Evolutionary conservation across 2,113 vertebrate genomes (phyloP).

Genomic region (Nothoprocta perdicaria): DNA sequence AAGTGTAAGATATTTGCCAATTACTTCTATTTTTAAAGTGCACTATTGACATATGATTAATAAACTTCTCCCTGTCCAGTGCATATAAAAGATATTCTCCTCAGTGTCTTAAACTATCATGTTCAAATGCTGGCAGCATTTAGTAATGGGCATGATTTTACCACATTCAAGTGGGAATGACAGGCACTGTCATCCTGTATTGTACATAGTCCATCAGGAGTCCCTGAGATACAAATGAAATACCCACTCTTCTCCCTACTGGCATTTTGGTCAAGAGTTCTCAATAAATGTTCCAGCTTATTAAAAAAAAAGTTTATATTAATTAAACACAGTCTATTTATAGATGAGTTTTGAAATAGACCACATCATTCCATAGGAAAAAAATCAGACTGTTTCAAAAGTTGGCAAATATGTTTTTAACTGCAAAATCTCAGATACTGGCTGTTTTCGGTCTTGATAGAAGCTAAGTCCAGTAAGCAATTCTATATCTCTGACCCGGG

Average conservation of each 20-base stretch:
- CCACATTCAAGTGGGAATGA: conserved; percentile 22
- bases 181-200: conserved; percentile 23
- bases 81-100: background rate
- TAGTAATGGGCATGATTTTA: background rate
- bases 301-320: background rate
- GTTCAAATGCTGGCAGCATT: conserved; percentile 1
- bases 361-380: conserved; percentile 9
- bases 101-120: conserved; percentile 2
- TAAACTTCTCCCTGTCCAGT: conserved; percentile 6
- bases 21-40: background rate
- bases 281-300: conserved; percentile 53
- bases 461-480: conserved; percentile 94
- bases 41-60: background rate
- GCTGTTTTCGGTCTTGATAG: conserved; percentile 87
- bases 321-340: conserved; percentile 55
- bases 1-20: background rate
- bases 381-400: conserved; percentile 65
- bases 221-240: conserved; percentile 74
- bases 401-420: conserved; percentile 89
- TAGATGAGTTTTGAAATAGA: conserved; percentile 12
- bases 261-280: conserved; percentile 56
- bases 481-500: conserved; percentile 90
- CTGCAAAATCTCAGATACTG: conserved; percentile 87
- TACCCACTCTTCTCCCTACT: conserved; percentile 60
- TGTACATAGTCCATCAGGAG: conserved; percentile 44